A percentile compares a stretch with the other conserved stretches of the same genome.
These are phyloP conservation scores for Loripinus fragilis DNA, from an alignment of 2,888 invertebrate species.

Conservation along the genomic window DNA sequence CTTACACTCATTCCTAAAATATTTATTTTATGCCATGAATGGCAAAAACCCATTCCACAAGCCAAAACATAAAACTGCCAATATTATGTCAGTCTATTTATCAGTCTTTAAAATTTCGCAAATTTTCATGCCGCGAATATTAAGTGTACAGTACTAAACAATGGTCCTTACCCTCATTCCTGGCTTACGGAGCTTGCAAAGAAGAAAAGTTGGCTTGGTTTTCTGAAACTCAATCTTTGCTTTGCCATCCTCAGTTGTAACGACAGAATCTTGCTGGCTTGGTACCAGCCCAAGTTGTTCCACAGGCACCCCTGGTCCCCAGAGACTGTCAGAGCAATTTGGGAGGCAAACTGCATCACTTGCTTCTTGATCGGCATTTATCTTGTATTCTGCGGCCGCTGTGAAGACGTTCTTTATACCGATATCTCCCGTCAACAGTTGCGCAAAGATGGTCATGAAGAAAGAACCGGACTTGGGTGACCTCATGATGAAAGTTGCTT, in stretches of 20 bases:
- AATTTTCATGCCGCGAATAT: too few relatives aligned
- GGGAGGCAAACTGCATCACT: slow-evolving; percentile 80
- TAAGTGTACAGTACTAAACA: too few relatives aligned
- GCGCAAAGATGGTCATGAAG: slow-evolving; percentile 83
- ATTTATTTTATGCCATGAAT: too few relatives aligned
- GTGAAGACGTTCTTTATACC: slow-evolving; percentile 83
- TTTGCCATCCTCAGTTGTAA: slow-evolving; percentile 71
- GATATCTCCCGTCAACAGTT: slow-evolving; percentile 80
- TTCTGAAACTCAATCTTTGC: slow-evolving; percentile 88
- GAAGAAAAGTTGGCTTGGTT: slow-evolving; percentile 88
- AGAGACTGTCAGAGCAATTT: slow-evolving; percentile 82
- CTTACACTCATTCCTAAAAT: too few relatives aligned
- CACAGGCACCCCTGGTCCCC: slow-evolving; percentile 83
- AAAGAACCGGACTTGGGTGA: slow-evolving; percentile 79
- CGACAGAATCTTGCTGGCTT: slow-evolving; percentile 74
- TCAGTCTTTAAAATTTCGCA: too few relatives aligned
- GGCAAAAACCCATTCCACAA: too few relatives aligned
- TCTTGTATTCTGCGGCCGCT: slow-evolving; percentile 83
- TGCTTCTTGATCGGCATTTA: slow-evolving; percentile 79
- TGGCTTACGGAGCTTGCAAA: slow-evolving; percentile 81
- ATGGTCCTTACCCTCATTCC: slow-evolving; percentile 69
- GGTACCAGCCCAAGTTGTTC: slow-evolving; percentile 82
- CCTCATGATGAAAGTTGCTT: slow-evolving; percentile 81
- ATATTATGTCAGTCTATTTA: too few relatives aligned
- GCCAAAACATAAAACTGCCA: too few relatives aligned